Conservation (phyloP, 1,140 invertebrate species). For the Tetramorium parvispinum region DNA sequence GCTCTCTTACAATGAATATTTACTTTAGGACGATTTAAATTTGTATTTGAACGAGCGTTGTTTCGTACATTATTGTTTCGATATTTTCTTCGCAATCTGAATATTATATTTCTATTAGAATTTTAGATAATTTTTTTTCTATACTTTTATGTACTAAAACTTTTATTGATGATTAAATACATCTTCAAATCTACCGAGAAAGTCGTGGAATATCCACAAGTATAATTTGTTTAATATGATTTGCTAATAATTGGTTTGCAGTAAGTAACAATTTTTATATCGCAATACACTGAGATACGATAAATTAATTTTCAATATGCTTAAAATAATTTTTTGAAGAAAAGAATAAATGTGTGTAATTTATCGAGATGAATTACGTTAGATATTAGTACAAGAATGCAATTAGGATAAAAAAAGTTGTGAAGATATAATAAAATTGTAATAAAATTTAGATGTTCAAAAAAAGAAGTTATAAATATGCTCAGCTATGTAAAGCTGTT, state of each 20-base stretch:
- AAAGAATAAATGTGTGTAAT: no score
- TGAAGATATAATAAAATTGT: background rate
- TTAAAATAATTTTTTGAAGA: background rate
- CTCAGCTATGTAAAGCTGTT: background rate
- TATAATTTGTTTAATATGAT: background rate
- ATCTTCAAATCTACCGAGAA: background rate
- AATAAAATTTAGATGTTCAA: background rate
- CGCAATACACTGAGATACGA: background rate
- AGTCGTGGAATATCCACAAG: background rate
- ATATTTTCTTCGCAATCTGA: background rate
- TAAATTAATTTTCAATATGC: background rate
- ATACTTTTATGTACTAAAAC: background rate
- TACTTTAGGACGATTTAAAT: background rate
- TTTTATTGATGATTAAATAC: background rate
- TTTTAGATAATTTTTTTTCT: background rate
- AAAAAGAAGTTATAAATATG: background rate
- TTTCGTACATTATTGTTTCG: background rate
- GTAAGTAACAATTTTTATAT: background rate
- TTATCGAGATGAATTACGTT: background rate
- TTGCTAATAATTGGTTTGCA: background rate
- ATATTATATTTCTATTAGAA: background rate
- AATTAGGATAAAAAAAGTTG: background rate
- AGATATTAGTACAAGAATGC: background rate
- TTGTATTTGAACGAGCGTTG: background rate
- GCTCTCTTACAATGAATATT: background rate